phyloP scores from a whole-genome alignment of 2,888 invertebrate species.

The Yponomeuta malinellus region DNA sequence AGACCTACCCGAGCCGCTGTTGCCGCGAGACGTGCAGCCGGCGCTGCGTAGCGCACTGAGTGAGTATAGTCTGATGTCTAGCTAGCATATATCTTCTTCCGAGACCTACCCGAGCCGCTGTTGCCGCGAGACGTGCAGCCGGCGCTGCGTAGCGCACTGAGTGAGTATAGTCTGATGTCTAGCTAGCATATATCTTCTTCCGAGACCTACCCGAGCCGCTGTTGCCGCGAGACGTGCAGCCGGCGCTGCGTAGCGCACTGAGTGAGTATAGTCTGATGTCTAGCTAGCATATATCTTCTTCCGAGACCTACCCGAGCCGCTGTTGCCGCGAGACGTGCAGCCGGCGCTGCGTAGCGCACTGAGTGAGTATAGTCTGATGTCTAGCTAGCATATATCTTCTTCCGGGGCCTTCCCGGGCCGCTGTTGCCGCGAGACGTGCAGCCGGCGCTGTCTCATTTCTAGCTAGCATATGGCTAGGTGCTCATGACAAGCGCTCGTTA shows the following conservation, averaged over 20 bases:
- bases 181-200: slow-evolving; percentile 74
- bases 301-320: slow-evolving; percentile 89
- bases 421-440: slow-evolving; percentile 83
- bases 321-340: slow-evolving; percentile 84
- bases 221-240: slow-evolving; percentile 81
- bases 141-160: slow-evolving; percentile 80
- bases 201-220: slow-evolving; percentile 90
- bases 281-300: no score
- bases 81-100: no score
- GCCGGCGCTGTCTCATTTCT: slow-evolving; percentile 32
- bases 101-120: slow-evolving; percentile 90
- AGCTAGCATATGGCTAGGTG: not conserved
- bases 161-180: slow-evolving; percentile 45
- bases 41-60: no score
- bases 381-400: slow-evolving; percentile 65
- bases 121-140: slow-evolving; percentile 83
- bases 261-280: no score
- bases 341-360: slow-evolving; percentile 81
- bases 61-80: not conserved
- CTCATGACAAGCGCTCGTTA: no score
- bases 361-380: slow-evolving; percentile 50
- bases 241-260: no score
- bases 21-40: slow-evolving; percentile 81
- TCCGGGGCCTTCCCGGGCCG: slow-evolving; percentile 91
- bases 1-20: slow-evolving; percentile 87